These are phyloP conservation scores for Nicator chloris DNA, from an alignment of 2,113 vertebrate genomes.

Conservation along the genomic window DNA sequence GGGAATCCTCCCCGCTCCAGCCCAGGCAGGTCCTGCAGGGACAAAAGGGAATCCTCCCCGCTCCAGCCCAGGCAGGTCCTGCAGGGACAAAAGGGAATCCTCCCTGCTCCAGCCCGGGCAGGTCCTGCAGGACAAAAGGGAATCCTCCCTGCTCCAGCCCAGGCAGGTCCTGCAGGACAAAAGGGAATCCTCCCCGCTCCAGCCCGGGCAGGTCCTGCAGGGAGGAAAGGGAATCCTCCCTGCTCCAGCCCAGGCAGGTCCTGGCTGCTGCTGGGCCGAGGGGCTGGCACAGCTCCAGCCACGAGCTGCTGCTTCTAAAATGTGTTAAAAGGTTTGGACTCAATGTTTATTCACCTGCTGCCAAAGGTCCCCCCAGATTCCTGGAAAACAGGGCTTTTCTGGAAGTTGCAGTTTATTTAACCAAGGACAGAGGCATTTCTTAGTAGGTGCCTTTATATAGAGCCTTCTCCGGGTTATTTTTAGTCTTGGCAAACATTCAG, in stretches of 20 bases:
- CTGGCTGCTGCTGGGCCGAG: too few species aligned
- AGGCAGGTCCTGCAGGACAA: too few species aligned
- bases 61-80: too few species aligned
- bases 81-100: fast-evolving
- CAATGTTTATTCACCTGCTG: background rate
- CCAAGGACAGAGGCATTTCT: background rate
- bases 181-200: too few species aligned
- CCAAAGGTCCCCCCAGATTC: background rate
- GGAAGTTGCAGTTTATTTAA: background rate
- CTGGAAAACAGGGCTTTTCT: background rate
- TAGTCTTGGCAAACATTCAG: constrained; percentile 10
- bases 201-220: fast-evolving
- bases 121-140: too few species aligned
- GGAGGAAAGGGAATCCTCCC: background rate
- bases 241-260: too few species aligned
- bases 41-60: too few species aligned
- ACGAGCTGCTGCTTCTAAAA: background rate
- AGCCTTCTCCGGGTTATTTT: constrained; percentile 6
- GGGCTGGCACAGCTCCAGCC: background rate
- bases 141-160: too few species aligned
- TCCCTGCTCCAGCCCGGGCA: too few species aligned
- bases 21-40: too few species aligned
- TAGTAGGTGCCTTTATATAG: background rate
- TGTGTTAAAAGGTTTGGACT: background rate
- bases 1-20: too few species aligned